Percentiles rank a stretch among this genome's conserved stretches.
Evolutionary conservation across 2,797 vertebrate species (phyloP).

Genomic region (Parauchenoglanis punctatus): DNA sequence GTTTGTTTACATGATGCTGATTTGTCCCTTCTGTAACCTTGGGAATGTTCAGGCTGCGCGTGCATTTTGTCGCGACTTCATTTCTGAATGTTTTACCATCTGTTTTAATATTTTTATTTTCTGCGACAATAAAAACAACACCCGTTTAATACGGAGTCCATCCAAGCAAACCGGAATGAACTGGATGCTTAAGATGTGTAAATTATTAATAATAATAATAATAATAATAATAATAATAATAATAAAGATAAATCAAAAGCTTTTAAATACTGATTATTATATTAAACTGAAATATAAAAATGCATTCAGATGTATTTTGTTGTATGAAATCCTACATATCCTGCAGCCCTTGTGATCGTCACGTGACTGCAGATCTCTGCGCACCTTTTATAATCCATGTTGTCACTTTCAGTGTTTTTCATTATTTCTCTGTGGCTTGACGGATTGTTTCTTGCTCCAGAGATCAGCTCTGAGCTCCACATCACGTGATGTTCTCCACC

Average conservation of each 20-base stretch:
- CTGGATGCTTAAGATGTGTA: background rate
- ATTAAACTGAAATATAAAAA: background rate
- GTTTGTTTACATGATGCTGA: background rate
- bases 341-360: background rate
- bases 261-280: too few species aligned
- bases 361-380: constrained; percentile 8
- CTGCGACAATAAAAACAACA: background rate
- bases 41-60: background rate
- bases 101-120: background rate
- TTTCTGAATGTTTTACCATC: background rate
- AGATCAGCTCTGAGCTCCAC: background rate
- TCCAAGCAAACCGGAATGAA: background rate
- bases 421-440: background rate
- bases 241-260: background rate
- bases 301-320: background rate
- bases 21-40: constrained; percentile 33
- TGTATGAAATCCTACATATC: background rate
- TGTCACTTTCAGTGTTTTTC: too few species aligned
- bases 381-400: background rate
- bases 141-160: background rate
- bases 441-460: background rate
- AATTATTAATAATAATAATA: too few species aligned
- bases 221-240: background rate
- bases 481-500: background rate
- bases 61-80: background rate